Percentiles rank a stretch among this genome's conserved stretches.
Conservation (phyloP, 2,113 vertebrate genomes). For the Ameiurus melas region DNA sequence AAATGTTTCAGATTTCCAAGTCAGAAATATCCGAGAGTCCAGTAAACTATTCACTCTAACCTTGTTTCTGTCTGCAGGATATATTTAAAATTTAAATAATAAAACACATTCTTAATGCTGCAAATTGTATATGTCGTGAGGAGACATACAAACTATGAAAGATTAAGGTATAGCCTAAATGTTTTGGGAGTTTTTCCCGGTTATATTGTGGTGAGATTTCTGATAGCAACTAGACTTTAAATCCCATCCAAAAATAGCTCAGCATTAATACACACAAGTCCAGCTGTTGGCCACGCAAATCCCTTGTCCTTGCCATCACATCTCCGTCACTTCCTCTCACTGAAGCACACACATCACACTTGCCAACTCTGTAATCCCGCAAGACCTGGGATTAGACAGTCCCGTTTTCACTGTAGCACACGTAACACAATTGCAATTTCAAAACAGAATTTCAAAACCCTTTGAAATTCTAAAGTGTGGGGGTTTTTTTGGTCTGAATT, state of each 20-base stretch:
- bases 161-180: background rate
- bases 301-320: constrained; percentile 59
- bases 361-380: background rate
- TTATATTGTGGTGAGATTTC: constrained; percentile 65
- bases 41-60: background rate
- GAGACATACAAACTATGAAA: background rate
- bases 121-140: background rate
- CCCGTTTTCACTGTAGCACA: background rate
- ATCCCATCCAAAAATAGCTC: constrained; percentile 75
- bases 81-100: background rate
- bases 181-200: background rate
- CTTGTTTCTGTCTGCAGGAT: background rate
- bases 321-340: constrained; percentile 66
- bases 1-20: background rate
- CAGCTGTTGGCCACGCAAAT: constrained; percentile 41
- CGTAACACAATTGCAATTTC: background rate
- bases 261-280: constrained; percentile 25
- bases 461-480: background rate
- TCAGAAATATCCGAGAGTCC: background rate
- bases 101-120: background rate
- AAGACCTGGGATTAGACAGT: background rate
- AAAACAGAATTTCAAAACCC: too few species aligned
- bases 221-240: constrained; percentile 73
- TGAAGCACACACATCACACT: background rate
- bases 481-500: background rate